phyloP scores from a whole-genome alignment of 2,113 vertebrate species.

The Natator depressus region DNA sequence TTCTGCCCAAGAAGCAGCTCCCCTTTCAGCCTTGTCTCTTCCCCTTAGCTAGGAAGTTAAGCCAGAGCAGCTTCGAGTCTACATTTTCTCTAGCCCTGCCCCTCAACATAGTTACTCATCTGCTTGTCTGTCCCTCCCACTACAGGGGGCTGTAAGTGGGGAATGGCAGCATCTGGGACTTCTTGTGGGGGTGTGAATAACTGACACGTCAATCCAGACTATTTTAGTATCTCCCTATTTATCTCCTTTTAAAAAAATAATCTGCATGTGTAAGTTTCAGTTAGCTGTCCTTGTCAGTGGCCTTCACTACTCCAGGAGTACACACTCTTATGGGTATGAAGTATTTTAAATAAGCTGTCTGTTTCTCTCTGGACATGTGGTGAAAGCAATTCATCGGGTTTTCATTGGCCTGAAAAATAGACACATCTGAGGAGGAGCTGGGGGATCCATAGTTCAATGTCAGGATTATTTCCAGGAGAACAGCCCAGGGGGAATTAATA shows the following conservation, averaged over 20 bases:
- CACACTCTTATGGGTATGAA: neutral
- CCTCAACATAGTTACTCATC: neutral
- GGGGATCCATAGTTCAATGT: neutral
- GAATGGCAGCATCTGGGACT: neutral
- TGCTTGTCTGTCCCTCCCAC: neutral
- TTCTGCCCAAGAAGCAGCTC: neutral
- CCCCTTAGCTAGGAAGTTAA: neutral
- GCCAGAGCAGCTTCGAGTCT: neutral
- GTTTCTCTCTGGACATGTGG: neutral
- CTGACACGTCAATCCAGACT: neutral
- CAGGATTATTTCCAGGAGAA: neutral
- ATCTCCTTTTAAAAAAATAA: neutral
- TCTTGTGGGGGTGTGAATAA: neutral
- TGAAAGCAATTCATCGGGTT: constrained; percentile 38
- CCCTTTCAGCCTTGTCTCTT: neutral
- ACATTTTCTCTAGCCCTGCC: neutral
- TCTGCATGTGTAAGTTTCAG: neutral
- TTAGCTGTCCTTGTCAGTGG: neutral
- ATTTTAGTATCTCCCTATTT: neutral
- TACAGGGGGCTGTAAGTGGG: neutral
- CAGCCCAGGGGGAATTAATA: neutral
- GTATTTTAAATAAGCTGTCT: constrained; percentile 17
- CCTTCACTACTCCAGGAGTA: neutral
- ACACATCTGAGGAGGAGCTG: constrained; percentile 34
- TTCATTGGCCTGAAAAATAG: neutral